A percentile compares a stretch with the other conserved stretches of the same genome.
Evolutionary conservation across 1,140 invertebrate species (phyloP).

Genomic region (Procambarus virginalis): DNA sequence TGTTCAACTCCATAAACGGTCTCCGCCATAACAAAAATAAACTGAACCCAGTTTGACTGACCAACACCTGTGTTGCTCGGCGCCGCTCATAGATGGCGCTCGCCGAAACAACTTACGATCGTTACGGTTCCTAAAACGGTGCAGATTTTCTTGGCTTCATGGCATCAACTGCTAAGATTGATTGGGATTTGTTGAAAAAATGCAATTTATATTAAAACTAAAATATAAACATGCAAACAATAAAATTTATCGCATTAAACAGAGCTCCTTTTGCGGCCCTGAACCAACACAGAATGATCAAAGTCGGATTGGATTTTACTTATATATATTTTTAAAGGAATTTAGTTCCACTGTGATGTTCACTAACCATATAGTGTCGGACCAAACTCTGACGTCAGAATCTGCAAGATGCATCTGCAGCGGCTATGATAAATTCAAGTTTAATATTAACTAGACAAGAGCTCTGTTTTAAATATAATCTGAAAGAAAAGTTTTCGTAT

Average conservation of each 20-base stretch:
- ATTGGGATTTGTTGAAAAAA: too few species aligned
- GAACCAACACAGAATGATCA: not conserved
- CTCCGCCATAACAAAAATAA: constrained; percentile 62
- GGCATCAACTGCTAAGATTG: too few species aligned
- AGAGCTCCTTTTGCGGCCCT: not conserved
- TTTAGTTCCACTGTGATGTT: not conserved
- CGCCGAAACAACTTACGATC: constrained; percentile 17
- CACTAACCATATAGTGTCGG: not conserved
- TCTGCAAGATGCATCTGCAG: constrained; percentile 14
- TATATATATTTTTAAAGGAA: not conserved
- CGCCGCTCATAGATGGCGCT: constrained; percentile 20
- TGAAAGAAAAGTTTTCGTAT: not conserved
- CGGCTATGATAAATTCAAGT: not conserved
- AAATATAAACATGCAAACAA: not conserved
- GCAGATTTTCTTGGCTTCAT: not conserved
- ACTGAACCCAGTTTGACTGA: constrained; percentile 7
- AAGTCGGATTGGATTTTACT: not conserved
- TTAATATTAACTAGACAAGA: not conserved
- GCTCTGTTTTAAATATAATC: not conserved
- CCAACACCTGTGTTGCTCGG: not conserved
- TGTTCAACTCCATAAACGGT: constrained; percentile 32
- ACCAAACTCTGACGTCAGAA: not conserved
- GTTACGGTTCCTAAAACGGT: not conserved
- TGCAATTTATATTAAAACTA: not conserved
- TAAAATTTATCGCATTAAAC: not conserved